phyloP scores from a whole-genome alignment of 2,113 vertebrate genomes.

The Odontesthes bonariensis region DNA sequence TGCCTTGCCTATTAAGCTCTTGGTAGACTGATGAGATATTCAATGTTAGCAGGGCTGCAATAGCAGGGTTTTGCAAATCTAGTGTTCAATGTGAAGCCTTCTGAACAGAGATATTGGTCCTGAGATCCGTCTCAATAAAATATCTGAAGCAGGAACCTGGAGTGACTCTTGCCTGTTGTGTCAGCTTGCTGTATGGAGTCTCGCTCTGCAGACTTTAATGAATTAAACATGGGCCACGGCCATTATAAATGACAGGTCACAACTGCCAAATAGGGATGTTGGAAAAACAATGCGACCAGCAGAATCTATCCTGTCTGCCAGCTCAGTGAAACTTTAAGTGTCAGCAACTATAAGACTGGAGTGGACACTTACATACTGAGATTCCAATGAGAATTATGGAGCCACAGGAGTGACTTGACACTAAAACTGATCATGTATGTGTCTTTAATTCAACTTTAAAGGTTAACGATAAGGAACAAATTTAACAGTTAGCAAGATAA shows the following conservation, averaged over 20 bases:
- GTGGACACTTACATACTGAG: slow-evolving; percentile 3
- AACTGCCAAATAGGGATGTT: slow-evolving; percentile 63
- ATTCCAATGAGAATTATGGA: background rate
- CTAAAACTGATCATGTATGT: background rate
- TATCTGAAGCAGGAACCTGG: slow-evolving; percentile 57
- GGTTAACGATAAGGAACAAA: background rate
- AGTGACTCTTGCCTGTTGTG: slow-evolving; percentile 53
- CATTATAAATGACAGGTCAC: slow-evolving; percentile 69
- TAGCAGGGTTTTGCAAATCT: slow-evolving; percentile 19
- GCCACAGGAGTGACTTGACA: background rate
- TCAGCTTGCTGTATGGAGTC: slow-evolving; percentile 56
- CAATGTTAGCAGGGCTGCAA: slow-evolving; percentile 14
- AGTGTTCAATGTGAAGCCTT: slow-evolving; percentile 47
- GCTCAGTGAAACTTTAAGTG: slow-evolving; percentile 55
- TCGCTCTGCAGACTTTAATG: slow-evolving; percentile 38
- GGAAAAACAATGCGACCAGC: slow-evolving; percentile 68
- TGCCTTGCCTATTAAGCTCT: slow-evolving; percentile 33
- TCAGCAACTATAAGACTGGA: slow-evolving; percentile 46
- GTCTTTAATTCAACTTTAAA: too few relatives aligned
- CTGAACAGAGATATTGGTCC: slow-evolving; percentile 46
- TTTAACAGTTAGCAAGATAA: background rate
- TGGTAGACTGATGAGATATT: slow-evolving; percentile 33
- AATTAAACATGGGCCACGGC: slow-evolving; percentile 64
- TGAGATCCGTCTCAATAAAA: slow-evolving; percentile 52
- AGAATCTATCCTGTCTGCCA: slow-evolving; percentile 63